Conservation (phyloP, 1,140 invertebrate species). For the Hyphantria cunea region DNA sequence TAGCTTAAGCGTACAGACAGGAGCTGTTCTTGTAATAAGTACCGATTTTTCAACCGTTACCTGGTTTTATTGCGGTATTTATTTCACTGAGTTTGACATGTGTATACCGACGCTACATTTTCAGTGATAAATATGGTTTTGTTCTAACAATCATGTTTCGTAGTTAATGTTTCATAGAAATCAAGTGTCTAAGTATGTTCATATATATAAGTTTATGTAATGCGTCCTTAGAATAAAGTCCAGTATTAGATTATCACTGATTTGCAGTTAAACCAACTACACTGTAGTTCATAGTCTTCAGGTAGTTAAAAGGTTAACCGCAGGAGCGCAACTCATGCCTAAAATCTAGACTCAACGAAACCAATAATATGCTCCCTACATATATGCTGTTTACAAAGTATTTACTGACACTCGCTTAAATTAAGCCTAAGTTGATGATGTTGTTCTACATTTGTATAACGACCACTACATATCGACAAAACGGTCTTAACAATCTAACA, state of each 20-base stretch:
- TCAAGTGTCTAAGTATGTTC: no score
- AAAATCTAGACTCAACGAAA: constrained; percentile 23
- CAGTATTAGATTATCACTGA: no score
- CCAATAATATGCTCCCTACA: constrained; percentile 27
- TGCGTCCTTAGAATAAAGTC: no score
- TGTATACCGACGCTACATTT: background rate
- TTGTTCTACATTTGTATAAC: no score
- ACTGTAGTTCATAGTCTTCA: no score
- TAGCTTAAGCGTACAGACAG: constrained; percentile 34
- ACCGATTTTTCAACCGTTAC: constrained; percentile 37
- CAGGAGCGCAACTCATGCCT: constrained; percentile 23
- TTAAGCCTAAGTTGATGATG: no score
- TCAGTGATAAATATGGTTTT: constrained; percentile 5
- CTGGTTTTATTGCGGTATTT: constrained; percentile 22
- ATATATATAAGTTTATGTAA: no score
- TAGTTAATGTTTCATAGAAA: no score
- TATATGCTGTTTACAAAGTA: background rate
- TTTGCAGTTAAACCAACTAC: no score
- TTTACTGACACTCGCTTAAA: no score
- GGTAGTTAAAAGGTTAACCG: constrained; percentile 31
- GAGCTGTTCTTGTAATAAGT: constrained; percentile 41
- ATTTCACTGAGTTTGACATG: constrained; percentile 3
- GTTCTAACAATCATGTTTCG: background rate
- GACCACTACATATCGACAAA: no score
- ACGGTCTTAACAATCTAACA: no score